Conservation (phyloP, 1,140 invertebrate species). For the Drosophila subpulchrella region DNA sequence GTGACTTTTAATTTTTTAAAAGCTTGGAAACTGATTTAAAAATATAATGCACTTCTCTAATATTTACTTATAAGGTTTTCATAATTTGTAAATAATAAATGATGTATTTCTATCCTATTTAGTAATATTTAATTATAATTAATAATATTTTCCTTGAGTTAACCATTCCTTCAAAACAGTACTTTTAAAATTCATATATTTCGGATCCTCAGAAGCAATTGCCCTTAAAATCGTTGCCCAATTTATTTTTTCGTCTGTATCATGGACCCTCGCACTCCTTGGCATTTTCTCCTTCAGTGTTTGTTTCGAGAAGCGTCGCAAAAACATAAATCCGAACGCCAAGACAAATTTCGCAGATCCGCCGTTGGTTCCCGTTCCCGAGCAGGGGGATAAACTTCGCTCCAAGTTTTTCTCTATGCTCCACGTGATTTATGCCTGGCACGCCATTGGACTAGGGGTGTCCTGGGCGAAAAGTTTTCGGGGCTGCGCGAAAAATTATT, state of each 20-base stretch:
- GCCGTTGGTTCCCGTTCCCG: slow-evolving; percentile 36
- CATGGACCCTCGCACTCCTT: slow-evolving; percentile 23
- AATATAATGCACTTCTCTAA: too few species aligned
- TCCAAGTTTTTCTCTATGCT: slow-evolving; percentile 71
- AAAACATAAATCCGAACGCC: slow-evolving; percentile 83
- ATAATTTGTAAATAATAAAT: too few species aligned
- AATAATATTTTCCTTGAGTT: too few species aligned
- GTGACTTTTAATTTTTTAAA: too few species aligned
- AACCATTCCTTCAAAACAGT: too few species aligned
- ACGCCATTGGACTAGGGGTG: slow-evolving; percentile 72
- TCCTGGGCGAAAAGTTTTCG: slow-evolving; percentile 63
- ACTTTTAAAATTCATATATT: too few species aligned
- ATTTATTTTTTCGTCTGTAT: slow-evolving; percentile 11
- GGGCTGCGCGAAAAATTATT: slow-evolving; percentile 74
- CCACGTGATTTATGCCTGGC: slow-evolving; percentile 74
- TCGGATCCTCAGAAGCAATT: background rate
- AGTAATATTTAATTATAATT: too few species aligned
- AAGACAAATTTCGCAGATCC: slow-evolving; percentile 83
- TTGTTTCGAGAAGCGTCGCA: slow-evolving; percentile 78
- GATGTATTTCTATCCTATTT: too few species aligned
- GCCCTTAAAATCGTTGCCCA: too few species aligned
- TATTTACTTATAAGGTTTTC: too few species aligned
- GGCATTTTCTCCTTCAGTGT: slow-evolving; percentile 47
- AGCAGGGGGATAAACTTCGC: slow-evolving; percentile 49
- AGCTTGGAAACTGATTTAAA: too few species aligned